phyloP scores from a whole-genome alignment of 1,140 invertebrate species.

The Phenacoccus solenopsis region DNA sequence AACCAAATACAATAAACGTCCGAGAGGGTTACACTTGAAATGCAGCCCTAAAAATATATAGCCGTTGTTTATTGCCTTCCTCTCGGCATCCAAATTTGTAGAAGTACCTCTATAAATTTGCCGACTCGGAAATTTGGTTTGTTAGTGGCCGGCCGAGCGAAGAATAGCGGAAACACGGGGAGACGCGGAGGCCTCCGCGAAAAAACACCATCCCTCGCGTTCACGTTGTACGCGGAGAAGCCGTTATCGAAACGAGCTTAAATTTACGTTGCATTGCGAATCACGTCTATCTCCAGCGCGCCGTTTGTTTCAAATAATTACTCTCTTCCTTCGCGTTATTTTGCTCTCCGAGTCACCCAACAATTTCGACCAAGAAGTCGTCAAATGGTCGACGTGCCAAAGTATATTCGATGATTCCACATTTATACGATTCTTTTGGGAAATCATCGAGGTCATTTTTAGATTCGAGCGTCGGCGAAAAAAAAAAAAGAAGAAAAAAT shows the following conservation, averaged over 20 bases:
- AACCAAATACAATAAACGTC: too few relatives aligned
- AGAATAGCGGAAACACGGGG: too few relatives aligned
- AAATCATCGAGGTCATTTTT: conserved; percentile 10
- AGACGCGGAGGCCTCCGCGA: too few relatives aligned
- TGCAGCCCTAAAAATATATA: too few relatives aligned
- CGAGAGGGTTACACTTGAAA: too few relatives aligned
- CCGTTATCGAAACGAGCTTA: neutral
- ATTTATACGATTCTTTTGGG: conserved; percentile 11
- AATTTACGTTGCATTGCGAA: neutral
- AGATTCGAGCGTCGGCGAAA: neutral
- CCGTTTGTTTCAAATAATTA: neutral
- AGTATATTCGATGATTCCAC: neutral
- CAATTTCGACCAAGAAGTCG: neutral
- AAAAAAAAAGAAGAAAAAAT: too few relatives aligned
- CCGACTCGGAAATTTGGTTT: neutral
- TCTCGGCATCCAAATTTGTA: neutral
- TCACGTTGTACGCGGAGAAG: too few relatives aligned
- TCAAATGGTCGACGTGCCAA: neutral
- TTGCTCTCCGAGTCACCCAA: neutral
- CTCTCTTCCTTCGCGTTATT: neutral
- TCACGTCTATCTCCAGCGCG: too few relatives aligned
- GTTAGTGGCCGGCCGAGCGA: neutral
- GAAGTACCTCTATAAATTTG: neutral
- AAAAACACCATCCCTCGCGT: too few relatives aligned
- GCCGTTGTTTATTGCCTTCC: neutral